Conservation (phyloP, 1,140 invertebrate species). For the Thalassaphorura encarpata region DNA sequence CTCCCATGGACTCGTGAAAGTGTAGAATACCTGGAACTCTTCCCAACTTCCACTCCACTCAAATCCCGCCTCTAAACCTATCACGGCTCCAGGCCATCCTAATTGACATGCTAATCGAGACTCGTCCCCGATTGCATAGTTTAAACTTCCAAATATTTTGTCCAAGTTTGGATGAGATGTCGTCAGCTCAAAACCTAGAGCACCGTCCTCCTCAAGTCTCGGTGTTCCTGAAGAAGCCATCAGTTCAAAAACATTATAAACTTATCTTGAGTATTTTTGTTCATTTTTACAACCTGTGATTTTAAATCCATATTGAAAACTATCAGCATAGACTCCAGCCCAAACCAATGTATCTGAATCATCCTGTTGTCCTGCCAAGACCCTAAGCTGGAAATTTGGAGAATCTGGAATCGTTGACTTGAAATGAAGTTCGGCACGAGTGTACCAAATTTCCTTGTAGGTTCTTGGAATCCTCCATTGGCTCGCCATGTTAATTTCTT, state of each 20-base stretch:
- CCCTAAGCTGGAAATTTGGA: slow-evolving; percentile 23
- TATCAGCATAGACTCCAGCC: slow-evolving; percentile 27
- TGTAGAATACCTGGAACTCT: slow-evolving; percentile 26
- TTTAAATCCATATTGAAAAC: slow-evolving; percentile 23
- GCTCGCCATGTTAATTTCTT: slow-evolving; percentile 24
- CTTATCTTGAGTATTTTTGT: not conserved
- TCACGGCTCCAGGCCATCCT: slow-evolving; percentile 28
- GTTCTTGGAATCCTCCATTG: slow-evolving; percentile 18
- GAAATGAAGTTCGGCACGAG: slow-evolving; percentile 23
- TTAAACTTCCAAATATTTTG: slow-evolving; percentile 33
- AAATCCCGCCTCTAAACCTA: slow-evolving; percentile 24
- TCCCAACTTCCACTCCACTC: slow-evolving; percentile 27
- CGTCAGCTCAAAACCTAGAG: slow-evolving; percentile 29
- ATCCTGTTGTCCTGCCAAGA: slow-evolving; percentile 27
- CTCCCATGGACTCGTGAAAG: slow-evolving; percentile 28
- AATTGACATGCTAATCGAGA: slow-evolving; percentile 26
- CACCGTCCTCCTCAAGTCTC: slow-evolving; percentile 28
- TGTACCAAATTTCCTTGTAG: slow-evolving; percentile 21
- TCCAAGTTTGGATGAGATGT: slow-evolving; percentile 29
- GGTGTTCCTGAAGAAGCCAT: slow-evolving; percentile 24
- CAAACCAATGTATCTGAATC: slow-evolving; percentile 24
- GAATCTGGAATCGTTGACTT: slow-evolving; percentile 28
- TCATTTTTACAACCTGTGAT: slow-evolving; percentile 20
- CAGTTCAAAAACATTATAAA: not conserved
- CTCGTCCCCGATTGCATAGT: slow-evolving; percentile 27